Conservation (phyloP, 1,140 invertebrate species). For the Hylaeus anthracinus region DNA sequence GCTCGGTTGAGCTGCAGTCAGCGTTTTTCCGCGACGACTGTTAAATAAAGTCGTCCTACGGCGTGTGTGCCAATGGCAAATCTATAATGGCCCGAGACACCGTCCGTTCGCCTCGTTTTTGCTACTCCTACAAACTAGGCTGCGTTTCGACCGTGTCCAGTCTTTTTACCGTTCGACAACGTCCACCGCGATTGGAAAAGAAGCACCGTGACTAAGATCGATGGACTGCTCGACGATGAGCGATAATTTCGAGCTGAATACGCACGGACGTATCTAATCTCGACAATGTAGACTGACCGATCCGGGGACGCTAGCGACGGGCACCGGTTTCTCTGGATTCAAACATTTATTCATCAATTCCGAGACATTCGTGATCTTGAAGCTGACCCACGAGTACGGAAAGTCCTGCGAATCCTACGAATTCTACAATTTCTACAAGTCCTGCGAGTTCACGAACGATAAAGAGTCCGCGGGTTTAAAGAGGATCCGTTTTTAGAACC, state of each 20-base stretch:
- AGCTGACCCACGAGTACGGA: no score
- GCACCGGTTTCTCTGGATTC: no score
- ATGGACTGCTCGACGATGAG: slow-evolving; percentile 55
- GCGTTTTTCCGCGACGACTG: slow-evolving; percentile 31
- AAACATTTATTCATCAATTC: no score
- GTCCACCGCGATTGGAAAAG: slow-evolving; percentile 11
- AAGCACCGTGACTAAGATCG: slow-evolving; percentile 31
- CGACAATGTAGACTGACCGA: slow-evolving; percentile 11
- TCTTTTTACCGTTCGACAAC: slow-evolving; percentile 13
- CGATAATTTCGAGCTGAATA: slow-evolving; percentile 57
- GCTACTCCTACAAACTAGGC: neutral
- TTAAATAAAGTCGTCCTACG: slow-evolving; percentile 64
- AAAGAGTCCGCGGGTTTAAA: no score
- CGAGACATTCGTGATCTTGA: no score
- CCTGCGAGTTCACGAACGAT: no score
- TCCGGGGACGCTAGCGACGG: slow-evolving; percentile 20
- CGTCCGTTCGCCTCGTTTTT: slow-evolving; percentile 32
- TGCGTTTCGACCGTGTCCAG: slow-evolving; percentile 12
- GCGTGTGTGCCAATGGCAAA: slow-evolving; percentile 64
- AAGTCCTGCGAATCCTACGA: no score
- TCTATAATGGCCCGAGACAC: slow-evolving; percentile 60
- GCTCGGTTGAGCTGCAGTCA: neutral
- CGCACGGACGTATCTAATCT: slow-evolving; percentile 61
- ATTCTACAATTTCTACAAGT: no score
- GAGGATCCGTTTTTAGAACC: no score